Percentiles rank a stretch among this genome's conserved stretches.
phyloP scores from a whole-genome alignment of 2,113 vertebrate genomes.

The Microcebus lehilahytsara region DNA sequence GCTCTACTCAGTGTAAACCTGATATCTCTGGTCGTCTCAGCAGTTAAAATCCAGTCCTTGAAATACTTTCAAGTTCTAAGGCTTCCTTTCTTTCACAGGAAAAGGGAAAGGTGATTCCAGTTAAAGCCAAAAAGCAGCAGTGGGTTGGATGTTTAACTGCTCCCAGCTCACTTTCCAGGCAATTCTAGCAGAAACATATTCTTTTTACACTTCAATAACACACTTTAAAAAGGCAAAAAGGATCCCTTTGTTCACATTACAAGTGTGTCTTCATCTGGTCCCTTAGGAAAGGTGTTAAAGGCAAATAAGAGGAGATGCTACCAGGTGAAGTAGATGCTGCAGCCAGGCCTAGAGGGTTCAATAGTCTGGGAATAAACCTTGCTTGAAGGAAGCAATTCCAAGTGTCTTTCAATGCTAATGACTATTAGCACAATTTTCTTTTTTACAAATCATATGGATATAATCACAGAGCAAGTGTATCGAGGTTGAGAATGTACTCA shows the following conservation, averaged over 20 bases:
- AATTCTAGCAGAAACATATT: conserved; percentile 7
- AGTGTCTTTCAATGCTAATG: background rate
- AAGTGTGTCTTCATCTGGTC: background rate
- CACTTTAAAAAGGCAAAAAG: conserved; percentile 9
- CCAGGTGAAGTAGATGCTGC: conserved; percentile 88
- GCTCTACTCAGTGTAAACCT: background rate
- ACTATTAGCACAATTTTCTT: background rate
- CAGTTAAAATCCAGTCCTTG: conserved; percentile 37
- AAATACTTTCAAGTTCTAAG: conserved; percentile 49
- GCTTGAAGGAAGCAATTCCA: conserved; percentile 88
- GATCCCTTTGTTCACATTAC: conserved; percentile 13
- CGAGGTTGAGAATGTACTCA: background rate
- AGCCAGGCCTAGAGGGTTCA: conserved; percentile 89
- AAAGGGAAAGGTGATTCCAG: conserved; percentile 9
- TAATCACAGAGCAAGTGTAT: background rate
- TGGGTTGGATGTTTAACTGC: background rate
- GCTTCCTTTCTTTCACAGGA: conserved; percentile 33
- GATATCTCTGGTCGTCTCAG: conserved; percentile 50
- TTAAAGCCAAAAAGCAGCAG: background rate
- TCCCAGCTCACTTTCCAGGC: conserved; percentile 34
- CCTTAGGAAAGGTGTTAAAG: conserved; percentile 89
- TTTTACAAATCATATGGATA: background rate
- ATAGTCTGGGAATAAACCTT: conserved; percentile 88
- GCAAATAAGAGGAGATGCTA: conserved; percentile 91
- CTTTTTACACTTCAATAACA: conserved; percentile 43